Evolutionary conservation across 2,888 invertebrate genomes (phyloP), one percentile per base, ranked within the genome.

Genomic region (Heliconius charithonia): DNA sequence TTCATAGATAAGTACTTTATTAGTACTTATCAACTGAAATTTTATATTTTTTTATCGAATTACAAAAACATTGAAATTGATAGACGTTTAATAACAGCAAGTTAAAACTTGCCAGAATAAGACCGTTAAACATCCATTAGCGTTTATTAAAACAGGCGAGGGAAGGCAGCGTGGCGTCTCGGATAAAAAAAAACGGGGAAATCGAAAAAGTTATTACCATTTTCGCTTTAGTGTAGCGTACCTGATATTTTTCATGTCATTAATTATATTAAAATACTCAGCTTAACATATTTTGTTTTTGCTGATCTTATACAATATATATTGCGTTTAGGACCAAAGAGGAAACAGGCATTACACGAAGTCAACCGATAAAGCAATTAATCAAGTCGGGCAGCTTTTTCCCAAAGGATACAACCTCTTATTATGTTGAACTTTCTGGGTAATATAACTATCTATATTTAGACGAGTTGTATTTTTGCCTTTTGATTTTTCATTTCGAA

Each of bases 281-380:
- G 32, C 51, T 56, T 4, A 3, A 12, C 29, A n/a, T 51, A 10
- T n/a, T 29, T 72, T 7, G 3, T 56, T 72, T 71, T 32, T 45
- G 19, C 4, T 71, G 19, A 19, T 22, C 2, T 19, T 59, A n/a
- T 29, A 59, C 67, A 41, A n/a, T 69, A 25, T 41, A 25, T 56
- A n/a, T 32, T n/a, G 22, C 16, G 7, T 72, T 59, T 56, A 72
- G 32, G 56, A 72, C 12, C n/a, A 59, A 32, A 59, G 7, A 71
- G n/a, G 29, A 56, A 72, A 59, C 32, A 59, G 7, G 51, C 59
- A 32, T 56, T 73, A 56, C 65, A 71, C 70, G 72, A 77, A 81
- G 72, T 75, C 51, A 56, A 37, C 69, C 75, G 63, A 72, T 75
- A 81, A 81, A 75, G 80, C 73, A 77, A 79, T 81, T 77, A 81